Percentiles rank a stretch among this genome's conserved stretches.
phyloP scores from a whole-genome alignment of 2,888 invertebrate species.

The Cosmorhoe ocellata region DNA sequence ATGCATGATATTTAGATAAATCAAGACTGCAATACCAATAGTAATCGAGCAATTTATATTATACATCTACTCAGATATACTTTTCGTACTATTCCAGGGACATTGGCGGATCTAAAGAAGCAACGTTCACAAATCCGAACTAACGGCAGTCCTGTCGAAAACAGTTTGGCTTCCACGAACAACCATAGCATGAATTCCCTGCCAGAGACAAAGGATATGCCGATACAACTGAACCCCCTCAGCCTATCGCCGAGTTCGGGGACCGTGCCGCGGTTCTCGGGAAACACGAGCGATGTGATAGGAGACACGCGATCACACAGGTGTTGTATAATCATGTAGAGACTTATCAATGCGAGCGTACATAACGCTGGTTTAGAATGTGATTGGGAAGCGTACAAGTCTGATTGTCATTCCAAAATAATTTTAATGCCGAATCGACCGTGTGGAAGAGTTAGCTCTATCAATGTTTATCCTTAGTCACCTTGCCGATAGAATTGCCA shows the following conservation, averaged over 20 bases:
- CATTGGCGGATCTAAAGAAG: constrained; percentile 96
- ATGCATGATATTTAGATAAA: constrained; percentile 15
- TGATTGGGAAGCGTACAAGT: constrained; percentile 49
- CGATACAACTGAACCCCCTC: constrained; percentile 68
- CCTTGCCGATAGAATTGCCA: constrained; percentile 66
- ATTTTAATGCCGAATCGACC: constrained; percentile 8
- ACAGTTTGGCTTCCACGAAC: constrained; percentile 66
- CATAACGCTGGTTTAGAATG: constrained; percentile 10
- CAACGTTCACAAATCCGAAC: constrained; percentile 91
- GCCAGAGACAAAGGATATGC: constrained; percentile 74
- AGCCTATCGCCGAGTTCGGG: constrained; percentile 66
- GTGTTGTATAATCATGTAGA: constrained; percentile 89
- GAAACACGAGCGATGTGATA: constrained; percentile 90
- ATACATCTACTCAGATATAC: constrained; percentile 30
- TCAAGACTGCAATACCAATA: no score
- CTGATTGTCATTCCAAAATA: constrained; percentile 72
- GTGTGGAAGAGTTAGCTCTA: neutral
- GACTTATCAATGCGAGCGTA: constrained; percentile 5
- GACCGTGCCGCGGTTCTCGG: constrained; percentile 85
- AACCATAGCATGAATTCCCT: constrained; percentile 73
- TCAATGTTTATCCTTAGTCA: constrained; percentile 24
- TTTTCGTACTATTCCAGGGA: constrained; percentile 76
- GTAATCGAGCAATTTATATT: no score
- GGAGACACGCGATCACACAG: constrained; percentile 87
- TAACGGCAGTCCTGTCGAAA: constrained; percentile 83